Evolutionary conservation across 2,888 invertebrate species (phyloP), one percentile per base, ranked within the genome.

Genomic region (Nematopogon swammerdamellus): DNA sequence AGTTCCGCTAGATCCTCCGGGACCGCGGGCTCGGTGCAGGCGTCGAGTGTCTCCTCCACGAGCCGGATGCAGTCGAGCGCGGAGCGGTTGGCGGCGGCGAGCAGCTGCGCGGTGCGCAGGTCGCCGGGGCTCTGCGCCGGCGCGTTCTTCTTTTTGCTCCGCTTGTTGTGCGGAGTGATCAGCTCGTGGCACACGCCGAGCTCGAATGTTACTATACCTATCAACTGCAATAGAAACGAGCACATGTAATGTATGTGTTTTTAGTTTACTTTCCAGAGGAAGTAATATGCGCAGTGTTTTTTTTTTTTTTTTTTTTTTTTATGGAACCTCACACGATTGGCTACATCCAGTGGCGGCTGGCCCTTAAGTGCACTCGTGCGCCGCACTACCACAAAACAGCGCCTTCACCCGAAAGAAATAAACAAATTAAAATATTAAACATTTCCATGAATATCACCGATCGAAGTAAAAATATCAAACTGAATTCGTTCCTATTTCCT

Each of bases 101-200:
- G 59, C 1, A 68, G 56, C 53, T 71, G 64, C 0, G 62, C 53
- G 0, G 71, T 73, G 54, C 72, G 63, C 1, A 71, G 56, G 44
- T 80, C 77, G 53, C 79, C 80, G 0, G 74, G 72, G 0, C 77
- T 75, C 2, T 75, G 70, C 51, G 65, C 74, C 1, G 67, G 60
- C 49, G 49, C 52, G 36, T 14, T 14, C 52, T 83, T 85, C 65
- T 84, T 85, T 59, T 83, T 85, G 1, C 79, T 73, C 58, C 83
- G 85, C 59, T 82, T 84, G 36, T 70, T 59, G 8, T 14, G 11
- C 44, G 82, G 80, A 44, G 79, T 70, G 19, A 74, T 63, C 18
- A 83, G 55, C 51, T 83, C 82, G 60, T 74, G 72, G 65, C 81
- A 82, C 1, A 83, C 72, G 50, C 84, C 82, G 50, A 83, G 75